These are phyloP conservation scores for Scaptomyza caliginosa DNA, from an alignment of 2,888 invertebrate species.

Conservation along the genomic window DNA sequence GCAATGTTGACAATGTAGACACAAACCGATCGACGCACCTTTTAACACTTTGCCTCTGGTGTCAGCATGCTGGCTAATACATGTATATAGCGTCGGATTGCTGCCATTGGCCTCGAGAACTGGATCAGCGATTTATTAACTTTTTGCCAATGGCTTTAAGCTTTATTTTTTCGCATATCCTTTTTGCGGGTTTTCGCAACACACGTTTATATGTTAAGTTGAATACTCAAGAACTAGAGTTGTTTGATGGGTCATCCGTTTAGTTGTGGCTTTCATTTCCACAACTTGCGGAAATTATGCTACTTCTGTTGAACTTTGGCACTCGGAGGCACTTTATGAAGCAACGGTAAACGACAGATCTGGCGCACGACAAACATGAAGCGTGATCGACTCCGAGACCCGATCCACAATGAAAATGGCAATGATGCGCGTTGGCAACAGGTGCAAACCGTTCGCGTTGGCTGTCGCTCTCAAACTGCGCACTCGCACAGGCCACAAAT, in stretches of 20 bases:
- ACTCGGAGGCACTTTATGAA: constrained; percentile 8
- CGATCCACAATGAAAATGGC: constrained; percentile 40
- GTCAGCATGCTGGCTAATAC: constrained; percentile 38
- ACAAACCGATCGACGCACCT: constrained; percentile 64
- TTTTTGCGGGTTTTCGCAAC: constrained; percentile 20
- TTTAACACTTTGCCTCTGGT: constrained; percentile 54
- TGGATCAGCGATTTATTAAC: constrained; percentile 11
- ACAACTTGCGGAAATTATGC: constrained; percentile 22
- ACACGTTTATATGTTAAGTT: background rate
- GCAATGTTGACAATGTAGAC: constrained; percentile 68
- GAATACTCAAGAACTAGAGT: background rate
- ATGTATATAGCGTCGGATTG: constrained; percentile 30
- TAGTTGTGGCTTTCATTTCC: background rate
- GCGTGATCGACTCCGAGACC: constrained; percentile 58
- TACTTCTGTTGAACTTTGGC: constrained; percentile 45
- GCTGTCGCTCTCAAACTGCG: constrained; percentile 83
- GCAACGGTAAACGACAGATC: constrained; percentile 74
- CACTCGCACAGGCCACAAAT: constrained; percentile 24
- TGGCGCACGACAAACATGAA: constrained; percentile 67
- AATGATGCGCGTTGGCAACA: constrained; percentile 63
- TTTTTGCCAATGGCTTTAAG: constrained; percentile 9
- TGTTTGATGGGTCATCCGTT: constrained; percentile 2
- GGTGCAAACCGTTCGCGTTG: constrained; percentile 83
- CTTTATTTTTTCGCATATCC: constrained; percentile 33
- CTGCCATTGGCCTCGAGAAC: constrained; percentile 20